Evolutionary conservation across 2,888 invertebrate genomes (phyloP).

Genomic region (Drepanosiphum platanoidis): DNA sequence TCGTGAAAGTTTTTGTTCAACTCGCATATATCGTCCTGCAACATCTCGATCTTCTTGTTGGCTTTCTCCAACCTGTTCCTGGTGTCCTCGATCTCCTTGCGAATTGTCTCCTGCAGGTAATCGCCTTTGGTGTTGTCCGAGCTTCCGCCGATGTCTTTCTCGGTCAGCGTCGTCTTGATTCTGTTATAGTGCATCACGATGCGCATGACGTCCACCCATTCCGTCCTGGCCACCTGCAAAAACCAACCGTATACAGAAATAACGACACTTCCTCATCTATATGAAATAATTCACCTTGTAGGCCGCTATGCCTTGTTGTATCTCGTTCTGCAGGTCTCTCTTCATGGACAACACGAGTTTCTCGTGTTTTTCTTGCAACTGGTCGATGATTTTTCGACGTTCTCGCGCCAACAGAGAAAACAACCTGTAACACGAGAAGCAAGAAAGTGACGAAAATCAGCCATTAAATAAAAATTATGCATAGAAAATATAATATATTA

Average conservation of each 20-base stretch:
- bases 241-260: no score
- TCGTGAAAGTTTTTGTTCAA: conserved; percentile 42
- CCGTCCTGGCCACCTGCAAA: conserved; percentile 22
- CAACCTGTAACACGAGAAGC: conserved; percentile 18
- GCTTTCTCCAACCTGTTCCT: conserved; percentile 30
- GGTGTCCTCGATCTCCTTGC: conserved; percentile 45
- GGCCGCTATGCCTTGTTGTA: conserved; percentile 8
- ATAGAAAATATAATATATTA: no score
- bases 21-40: conserved; percentile 47
- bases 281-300: no score
- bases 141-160: conserved; percentile 1
- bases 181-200: conserved; percentile 44
- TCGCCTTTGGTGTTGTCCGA: conserved; percentile 15
- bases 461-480: no score
- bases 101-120: conserved; percentile 46
- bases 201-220: conserved; percentile 57
- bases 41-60: conserved; percentile 18
- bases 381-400: conserved; percentile 44
- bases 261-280: no score
- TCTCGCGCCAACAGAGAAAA: conserved; percentile 43
- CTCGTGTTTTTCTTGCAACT: conserved; percentile 30
- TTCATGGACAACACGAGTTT: conserved; percentile 34
- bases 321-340: conserved; percentile 17
- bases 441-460: no score
- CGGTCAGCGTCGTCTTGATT: conserved; percentile 20